Percentiles rank a stretch among this genome's conserved stretches.
phyloP scores from a whole-genome alignment of 1,140 invertebrate species.

The Drosophila sp. region DNA sequence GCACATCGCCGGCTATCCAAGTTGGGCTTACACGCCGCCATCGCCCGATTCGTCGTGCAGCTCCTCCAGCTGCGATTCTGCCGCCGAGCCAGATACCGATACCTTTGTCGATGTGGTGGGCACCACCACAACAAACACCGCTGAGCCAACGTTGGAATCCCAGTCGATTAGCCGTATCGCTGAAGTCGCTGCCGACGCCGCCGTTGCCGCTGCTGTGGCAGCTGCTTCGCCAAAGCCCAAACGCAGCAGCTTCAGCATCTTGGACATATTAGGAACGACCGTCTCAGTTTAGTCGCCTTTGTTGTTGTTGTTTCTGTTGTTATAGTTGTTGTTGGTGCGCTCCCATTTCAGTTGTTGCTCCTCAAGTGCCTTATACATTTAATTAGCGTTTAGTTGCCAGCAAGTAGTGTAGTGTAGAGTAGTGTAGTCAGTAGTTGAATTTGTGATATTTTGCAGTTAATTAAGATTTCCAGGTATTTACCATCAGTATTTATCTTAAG shows the following conservation, averaged over 20 bases:
- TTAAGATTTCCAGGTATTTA: slow-evolving; percentile 82
- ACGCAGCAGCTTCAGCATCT: slow-evolving; percentile 78
- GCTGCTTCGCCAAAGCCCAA: slow-evolving; percentile 57
- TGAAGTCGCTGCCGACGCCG: slow-evolving; percentile 22
- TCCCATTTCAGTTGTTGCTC: slow-evolving; percentile 62
- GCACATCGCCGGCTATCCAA: slow-evolving; percentile 70
- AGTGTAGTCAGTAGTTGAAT: slow-evolving; percentile 67
- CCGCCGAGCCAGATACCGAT: slow-evolving; percentile 57
- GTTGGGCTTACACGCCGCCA: slow-evolving; percentile 74
- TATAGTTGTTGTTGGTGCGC: slow-evolving; percentile 43
- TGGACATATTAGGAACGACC: slow-evolving; percentile 73
- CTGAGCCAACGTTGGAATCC: slow-evolving; percentile 21
- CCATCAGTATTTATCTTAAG: slow-evolving; percentile 77
- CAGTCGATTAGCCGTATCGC: slow-evolving; percentile 38
- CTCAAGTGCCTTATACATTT: slow-evolving; percentile 74
- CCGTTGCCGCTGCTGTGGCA: slow-evolving; percentile 28
- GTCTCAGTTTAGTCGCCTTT: slow-evolving; percentile 53
- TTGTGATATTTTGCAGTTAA: slow-evolving; percentile 83
- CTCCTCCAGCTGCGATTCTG: slow-evolving; percentile 50
- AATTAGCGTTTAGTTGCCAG: slow-evolving; percentile 77
- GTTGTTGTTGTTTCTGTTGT: slow-evolving; percentile 1
- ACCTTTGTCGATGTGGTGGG: slow-evolving; percentile 72
- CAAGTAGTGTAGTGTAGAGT: not conserved
- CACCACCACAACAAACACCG: slow-evolving; percentile 44
- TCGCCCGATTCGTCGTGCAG: slow-evolving; percentile 67